Percentiles rank a stretch among this genome's conserved stretches.
Conservation (phyloP, 2,797 vertebrate species). For the Cercopithecus neglectus region DNA sequence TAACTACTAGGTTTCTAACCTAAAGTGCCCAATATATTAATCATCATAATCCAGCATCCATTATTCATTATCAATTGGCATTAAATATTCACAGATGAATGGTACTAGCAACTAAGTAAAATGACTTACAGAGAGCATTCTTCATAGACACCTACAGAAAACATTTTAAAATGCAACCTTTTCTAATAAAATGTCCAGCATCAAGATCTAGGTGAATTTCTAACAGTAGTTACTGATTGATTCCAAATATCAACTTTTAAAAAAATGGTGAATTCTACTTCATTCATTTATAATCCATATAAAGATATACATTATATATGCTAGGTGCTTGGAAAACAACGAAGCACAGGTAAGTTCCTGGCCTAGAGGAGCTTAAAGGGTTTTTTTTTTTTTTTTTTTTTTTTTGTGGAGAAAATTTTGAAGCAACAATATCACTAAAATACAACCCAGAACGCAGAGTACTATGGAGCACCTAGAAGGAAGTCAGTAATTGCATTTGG, state of each 20-base stretch:
- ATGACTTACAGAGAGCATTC: not conserved
- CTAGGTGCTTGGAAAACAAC: not conserved
- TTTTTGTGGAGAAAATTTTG: not conserved
- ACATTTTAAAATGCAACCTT: not conserved
- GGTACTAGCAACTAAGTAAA: not conserved
- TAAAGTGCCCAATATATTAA: not conserved
- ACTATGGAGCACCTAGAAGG: not conserved
- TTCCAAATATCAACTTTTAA: not conserved
- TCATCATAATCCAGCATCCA: not conserved
- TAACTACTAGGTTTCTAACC: not conserved
- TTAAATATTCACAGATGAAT: not conserved
- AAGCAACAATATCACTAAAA: not conserved
- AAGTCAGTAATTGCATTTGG: not conserved
- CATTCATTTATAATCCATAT: not conserved
- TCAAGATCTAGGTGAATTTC: not conserved
- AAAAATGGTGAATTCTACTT: not conserved
- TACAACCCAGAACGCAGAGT: not conserved
- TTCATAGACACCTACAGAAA: not conserved
- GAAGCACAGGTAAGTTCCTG: not conserved
- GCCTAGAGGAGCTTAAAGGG: not conserved
- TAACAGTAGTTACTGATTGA: not conserved
- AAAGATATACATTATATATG: not conserved
- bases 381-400: not conserved
- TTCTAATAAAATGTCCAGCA: not conserved
- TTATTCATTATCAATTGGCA: not conserved